These are phyloP conservation scores for Ispidina picta DNA, from an alignment of 2,797 vertebrate species.

Conservation along the genomic window DNA sequence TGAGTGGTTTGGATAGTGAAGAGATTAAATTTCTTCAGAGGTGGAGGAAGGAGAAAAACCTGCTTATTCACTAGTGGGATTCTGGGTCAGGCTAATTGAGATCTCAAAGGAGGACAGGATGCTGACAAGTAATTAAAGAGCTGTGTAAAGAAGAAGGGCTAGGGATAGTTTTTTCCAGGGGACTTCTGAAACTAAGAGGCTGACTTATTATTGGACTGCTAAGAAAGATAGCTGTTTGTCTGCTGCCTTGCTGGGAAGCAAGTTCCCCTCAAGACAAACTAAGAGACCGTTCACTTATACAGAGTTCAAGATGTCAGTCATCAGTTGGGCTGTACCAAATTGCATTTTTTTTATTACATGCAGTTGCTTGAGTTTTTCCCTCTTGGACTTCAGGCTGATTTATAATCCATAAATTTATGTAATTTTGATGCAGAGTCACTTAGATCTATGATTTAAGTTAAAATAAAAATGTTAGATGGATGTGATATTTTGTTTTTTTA, in stretches of 20 bases:
- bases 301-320: not conserved
- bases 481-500: not conserved
- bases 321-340: not conserved
- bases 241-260: not conserved
- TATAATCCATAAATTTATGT: not conserved
- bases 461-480: not conserved
- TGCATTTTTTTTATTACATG: not conserved
- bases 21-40: not conserved
- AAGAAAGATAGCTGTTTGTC: not conserved
- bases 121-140: not conserved
- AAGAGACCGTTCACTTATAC: not conserved
- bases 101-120: not conserved
- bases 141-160: not conserved
- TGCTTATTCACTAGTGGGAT: not conserved
- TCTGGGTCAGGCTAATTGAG: conserved; percentile 12
- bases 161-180: not conserved
- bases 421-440: not conserved
- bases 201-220: not conserved
- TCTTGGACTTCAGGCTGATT: not conserved
- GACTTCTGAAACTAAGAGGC: not conserved
- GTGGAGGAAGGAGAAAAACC: not conserved
- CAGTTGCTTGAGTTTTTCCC: not conserved
- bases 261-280: not conserved
- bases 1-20: not conserved
- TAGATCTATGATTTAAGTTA: not conserved